These are phyloP conservation scores for Pinna nobilis DNA, from an alignment of 1,140 invertebrate species.

Conservation along the genomic window DNA sequence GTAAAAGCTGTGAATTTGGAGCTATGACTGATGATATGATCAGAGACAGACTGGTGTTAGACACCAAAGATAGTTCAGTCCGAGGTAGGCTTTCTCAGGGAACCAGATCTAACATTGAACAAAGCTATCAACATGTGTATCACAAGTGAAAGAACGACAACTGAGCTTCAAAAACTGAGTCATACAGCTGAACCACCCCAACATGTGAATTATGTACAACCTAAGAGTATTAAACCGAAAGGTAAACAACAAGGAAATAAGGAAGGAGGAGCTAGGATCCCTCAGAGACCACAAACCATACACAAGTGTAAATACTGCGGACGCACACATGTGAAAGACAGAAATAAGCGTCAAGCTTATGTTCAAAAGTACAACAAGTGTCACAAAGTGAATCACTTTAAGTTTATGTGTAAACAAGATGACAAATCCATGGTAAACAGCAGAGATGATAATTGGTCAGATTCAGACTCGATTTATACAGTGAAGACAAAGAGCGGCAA, in stretches of 20 bases:
- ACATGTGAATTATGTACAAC: no score
- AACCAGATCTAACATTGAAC: neutral
- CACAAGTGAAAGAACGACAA: neutral
- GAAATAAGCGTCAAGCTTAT: no score
- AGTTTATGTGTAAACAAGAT: neutral
- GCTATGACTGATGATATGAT: neutral
- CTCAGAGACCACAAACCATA: no score
- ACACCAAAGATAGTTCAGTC: neutral
- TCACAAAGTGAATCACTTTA: neutral
- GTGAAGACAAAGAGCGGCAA: conserved; percentile 2
- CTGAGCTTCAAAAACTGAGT: conserved; percentile 3
- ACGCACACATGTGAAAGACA: no score
- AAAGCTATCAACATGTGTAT: neutral
- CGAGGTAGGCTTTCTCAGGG: neutral
- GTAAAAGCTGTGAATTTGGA: neutral
- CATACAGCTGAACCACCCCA: no score
- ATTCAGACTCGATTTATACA: neutral
- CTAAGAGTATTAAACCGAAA: no score
- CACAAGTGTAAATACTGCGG: no score
- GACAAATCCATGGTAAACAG: conserved; percentile 1
- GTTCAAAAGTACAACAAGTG: neutral
- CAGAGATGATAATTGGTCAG: neutral
- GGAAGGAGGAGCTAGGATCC: no score
- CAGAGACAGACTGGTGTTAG: neutral
- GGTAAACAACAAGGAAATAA: no score